Evolutionary conservation across 2,113 vertebrate genomes (phyloP).

Genomic region (Antennarius striatus): DNA sequence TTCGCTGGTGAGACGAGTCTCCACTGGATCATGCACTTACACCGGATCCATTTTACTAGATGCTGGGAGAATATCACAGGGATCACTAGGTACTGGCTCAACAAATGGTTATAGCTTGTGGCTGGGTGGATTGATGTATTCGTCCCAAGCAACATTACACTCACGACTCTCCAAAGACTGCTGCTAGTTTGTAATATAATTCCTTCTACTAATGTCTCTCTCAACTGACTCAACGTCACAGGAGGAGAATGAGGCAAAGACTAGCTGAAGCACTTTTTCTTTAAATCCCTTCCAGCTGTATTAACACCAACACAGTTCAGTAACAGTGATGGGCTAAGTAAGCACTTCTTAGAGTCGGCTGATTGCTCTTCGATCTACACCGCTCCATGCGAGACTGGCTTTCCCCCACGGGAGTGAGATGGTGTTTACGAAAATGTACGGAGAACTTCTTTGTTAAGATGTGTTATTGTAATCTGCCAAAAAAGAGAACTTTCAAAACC

Average conservation of each 20-base stretch:
- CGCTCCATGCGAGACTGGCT: not conserved
- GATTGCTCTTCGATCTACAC: conserved; percentile 51
- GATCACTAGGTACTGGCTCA: conserved; percentile 31
- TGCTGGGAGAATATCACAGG: conserved; percentile 35
- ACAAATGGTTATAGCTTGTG: conserved; percentile 44
- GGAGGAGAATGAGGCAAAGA: conserved; percentile 41
- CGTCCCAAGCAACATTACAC: conserved; percentile 44
- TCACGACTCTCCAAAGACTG: conserved; percentile 50
- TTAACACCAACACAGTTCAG: conserved; percentile 51
- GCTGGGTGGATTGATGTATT: conserved; percentile 51
- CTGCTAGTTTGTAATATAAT: conserved; percentile 57
- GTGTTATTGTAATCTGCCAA: conserved; percentile 35
- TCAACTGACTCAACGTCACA: conserved; percentile 47
- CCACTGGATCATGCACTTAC: conserved; percentile 26
- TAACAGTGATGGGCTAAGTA: conserved; percentile 38
- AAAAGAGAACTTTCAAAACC: conserved; percentile 36
- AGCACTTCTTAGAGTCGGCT: conserved; percentile 43
- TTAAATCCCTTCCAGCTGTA: conserved; percentile 61
- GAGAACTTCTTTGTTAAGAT: conserved; percentile 26
- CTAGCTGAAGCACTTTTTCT: conserved; percentile 16
- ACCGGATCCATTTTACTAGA: conserved; percentile 21
- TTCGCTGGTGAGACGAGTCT: conserved; percentile 35
- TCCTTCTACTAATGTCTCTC: conserved; percentile 63
- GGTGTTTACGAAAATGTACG: conserved; percentile 44
- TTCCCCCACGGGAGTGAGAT: conserved; percentile 20